Evolutionary conservation across 2,888 invertebrate species (phyloP).

Genomic region (Spisula subtruncata): DNA sequence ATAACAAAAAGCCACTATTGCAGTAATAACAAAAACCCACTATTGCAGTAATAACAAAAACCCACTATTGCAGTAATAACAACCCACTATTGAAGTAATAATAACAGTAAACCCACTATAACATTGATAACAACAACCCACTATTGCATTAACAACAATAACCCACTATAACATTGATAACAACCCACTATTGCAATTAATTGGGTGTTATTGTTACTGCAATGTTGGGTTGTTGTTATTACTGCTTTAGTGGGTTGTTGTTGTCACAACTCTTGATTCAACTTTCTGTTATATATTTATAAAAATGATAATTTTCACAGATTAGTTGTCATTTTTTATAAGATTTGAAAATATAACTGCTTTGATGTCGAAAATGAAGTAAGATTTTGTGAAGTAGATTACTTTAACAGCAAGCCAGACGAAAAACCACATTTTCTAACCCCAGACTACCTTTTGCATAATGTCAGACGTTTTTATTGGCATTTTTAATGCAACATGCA

Average conservation of each 20-base stretch:
- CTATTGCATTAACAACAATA: too few relatives aligned
- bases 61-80: too few relatives aligned
- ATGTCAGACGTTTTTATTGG: conserved; percentile 26
- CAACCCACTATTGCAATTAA: too few relatives aligned
- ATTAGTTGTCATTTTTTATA: not conserved
- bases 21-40: too few relatives aligned
- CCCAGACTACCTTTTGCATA: conserved; percentile 23
- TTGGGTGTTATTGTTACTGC: too few relatives aligned
- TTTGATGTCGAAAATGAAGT: not conserved
- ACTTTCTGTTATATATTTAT: not conserved
- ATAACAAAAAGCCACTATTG: too few relatives aligned
- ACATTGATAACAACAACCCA: too few relatives aligned
- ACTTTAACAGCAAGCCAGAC: conserved; percentile 20
- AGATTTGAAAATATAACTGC: not conserved
- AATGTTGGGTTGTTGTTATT: too few relatives aligned
- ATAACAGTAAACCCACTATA: too few relatives aligned
- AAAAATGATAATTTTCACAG: not conserved
- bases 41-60: too few relatives aligned
- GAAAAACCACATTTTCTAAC: not conserved
- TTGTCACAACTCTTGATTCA: not conserved
- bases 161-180: too few relatives aligned
- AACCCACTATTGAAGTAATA: too few relatives aligned
- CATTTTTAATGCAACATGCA: conserved; percentile 30
- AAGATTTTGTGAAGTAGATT: conserved; percentile 10
- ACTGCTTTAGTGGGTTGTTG: not conserved